A percentile compares a stretch with the other conserved stretches of the same genome.
Conservation (phyloP, 1,140 invertebrate genomes). For the Acromyrmex heyeri region DNA sequence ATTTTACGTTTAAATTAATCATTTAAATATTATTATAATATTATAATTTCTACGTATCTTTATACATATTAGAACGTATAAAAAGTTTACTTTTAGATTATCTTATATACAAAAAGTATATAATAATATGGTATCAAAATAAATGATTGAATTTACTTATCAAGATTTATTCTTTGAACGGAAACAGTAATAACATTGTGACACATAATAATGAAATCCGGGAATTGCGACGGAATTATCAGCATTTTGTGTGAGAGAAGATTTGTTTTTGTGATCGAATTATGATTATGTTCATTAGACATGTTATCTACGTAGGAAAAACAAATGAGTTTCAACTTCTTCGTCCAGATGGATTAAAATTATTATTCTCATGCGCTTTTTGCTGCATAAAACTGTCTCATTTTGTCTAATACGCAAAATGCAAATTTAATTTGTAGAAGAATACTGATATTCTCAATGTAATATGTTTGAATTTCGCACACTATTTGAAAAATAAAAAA, state of each 20-base stretch:
- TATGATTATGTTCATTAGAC: constrained; percentile 26
- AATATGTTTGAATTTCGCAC: neutral
- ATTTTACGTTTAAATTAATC: neutral
- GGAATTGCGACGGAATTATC: neutral
- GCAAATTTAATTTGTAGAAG: neutral
- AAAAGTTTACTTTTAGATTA: neutral
- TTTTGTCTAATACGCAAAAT: constrained; percentile 17
- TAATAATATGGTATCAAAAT: neutral
- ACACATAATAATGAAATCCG: neutral
- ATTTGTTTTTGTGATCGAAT: constrained; percentile 13
- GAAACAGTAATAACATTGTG: neutral
- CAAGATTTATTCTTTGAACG: neutral
- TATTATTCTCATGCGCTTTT: neutral
- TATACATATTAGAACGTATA: neutral
- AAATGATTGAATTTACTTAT: constrained; percentile 15
- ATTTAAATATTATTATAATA: neutral
- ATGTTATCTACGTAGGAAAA: neutral
- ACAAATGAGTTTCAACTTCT: neutral
- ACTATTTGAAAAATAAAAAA: neutral
- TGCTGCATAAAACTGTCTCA: neutral
- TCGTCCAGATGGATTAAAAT: neutral
- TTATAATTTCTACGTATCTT: neutral
- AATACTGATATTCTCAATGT: neutral
- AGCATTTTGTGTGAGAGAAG: neutral
- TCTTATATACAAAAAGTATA: neutral